A percentile compares a stretch with the other conserved stretches of the same genome.
These are phyloP conservation scores for Dysmachus trigonus DNA, from an alignment of 2,888 invertebrate species.

Conservation along the genomic window DNA sequence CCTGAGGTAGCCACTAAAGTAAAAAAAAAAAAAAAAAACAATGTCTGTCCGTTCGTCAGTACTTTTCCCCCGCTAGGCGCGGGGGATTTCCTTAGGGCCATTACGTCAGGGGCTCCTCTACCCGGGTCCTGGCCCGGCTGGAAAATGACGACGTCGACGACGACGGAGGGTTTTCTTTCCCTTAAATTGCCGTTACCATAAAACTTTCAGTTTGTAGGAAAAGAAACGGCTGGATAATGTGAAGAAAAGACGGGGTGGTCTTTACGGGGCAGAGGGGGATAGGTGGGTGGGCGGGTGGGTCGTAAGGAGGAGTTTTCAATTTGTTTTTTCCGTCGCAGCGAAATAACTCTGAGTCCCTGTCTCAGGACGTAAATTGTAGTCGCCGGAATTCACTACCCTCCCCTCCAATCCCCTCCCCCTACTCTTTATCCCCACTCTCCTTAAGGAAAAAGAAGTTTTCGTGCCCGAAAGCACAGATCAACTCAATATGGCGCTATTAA, in stretches of 20 bases:
- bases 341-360: conserved; percentile 3
- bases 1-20: conserved; percentile 22
- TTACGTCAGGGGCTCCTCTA: background rate
- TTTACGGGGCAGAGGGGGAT: background rate
- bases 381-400: background rate
- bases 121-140: background rate
- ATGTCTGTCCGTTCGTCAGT: background rate
- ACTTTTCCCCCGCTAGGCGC: background rate
- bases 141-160: background rate
- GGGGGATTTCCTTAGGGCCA: background rate
- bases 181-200: conserved; percentile 7
- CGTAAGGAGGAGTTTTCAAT: background rate
- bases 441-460: background rate
- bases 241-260: background rate
- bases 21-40: no score
- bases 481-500: background rate
- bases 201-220: conserved; percentile 7
- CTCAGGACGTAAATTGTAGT: background rate
- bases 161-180: background rate
- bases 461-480: conserved; percentile 8
- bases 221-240: conserved; percentile 14
- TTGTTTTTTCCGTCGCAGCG: background rate
- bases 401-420: no score
- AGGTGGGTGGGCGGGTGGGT: no score
- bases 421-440: no score